phyloP scores from a whole-genome alignment of 1,140 invertebrate genomes.

The Papilio polytes region DNA sequence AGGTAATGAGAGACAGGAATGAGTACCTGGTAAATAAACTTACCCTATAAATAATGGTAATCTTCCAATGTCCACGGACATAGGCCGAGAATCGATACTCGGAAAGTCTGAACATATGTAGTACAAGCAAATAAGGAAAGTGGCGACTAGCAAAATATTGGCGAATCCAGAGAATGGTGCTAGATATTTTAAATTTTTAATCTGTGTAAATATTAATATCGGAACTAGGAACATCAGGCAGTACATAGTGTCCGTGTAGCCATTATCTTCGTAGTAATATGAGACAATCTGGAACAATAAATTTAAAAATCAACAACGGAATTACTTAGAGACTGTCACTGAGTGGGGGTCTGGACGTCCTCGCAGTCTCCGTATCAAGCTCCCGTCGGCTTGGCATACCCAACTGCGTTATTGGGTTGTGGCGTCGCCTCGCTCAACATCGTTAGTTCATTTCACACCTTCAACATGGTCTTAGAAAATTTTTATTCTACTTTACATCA shows the following conservation, averaged over 20 bases:
- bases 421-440: too few relatives aligned
- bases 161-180: slow-evolving; percentile 91
- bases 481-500: background rate
- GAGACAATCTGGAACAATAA: slow-evolving; percentile 86
- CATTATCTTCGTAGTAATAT: slow-evolving; percentile 62
- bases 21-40: slow-evolving; percentile 43
- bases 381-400: too few relatives aligned
- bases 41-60: slow-evolving; percentile 88
- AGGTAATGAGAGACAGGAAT: too few relatives aligned
- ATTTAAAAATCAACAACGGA: background rate
- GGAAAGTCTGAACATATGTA: slow-evolving; percentile 87
- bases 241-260: slow-evolving; percentile 78
- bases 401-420: too few relatives aligned
- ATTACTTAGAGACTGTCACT: background rate
- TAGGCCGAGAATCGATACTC: slow-evolving; percentile 77
- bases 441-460: too few relatives aligned
- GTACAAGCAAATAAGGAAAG: slow-evolving; percentile 88
- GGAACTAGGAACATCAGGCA: slow-evolving; percentile 86
- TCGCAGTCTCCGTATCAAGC: too few relatives aligned
- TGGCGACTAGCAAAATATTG: slow-evolving; percentile 81
- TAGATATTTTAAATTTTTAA: slow-evolving; percentile 88
- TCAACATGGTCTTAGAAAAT: background rate
- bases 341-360: too few relatives aligned
- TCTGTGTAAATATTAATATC: slow-evolving; percentile 86
- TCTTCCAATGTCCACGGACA: slow-evolving; percentile 78